These are phyloP conservation scores for Phylloscopus trochilus DNA, from an alignment of 2,113 vertebrate species.

Conservation along the genomic window DNA sequence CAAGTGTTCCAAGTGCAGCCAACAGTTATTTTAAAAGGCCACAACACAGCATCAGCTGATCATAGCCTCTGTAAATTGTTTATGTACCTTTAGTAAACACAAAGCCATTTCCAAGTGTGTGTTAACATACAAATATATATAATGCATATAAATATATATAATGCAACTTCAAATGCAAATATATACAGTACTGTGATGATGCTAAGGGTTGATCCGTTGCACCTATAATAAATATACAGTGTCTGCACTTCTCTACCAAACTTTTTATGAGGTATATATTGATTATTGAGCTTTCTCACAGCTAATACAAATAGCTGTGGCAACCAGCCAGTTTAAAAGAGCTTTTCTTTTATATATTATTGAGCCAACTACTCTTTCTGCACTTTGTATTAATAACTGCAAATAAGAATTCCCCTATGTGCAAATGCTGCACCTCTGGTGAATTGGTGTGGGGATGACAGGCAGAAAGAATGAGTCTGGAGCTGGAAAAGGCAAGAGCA, in stretches of 20 bases:
- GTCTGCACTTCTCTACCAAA: neutral
- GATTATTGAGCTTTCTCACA: neutral
- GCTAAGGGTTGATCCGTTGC: neutral
- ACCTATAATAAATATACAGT: neutral
- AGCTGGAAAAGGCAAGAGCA: neutral
- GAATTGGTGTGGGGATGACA: neutral
- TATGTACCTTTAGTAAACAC: neutral
- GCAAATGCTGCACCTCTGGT: neutral
- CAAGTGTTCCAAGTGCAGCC: neutral
- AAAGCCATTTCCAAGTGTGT: neutral
- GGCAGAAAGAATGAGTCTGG: neutral
- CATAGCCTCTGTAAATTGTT: neutral
- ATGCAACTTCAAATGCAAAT: neutral
- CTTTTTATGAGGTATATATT: neutral
- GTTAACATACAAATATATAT: neutral
- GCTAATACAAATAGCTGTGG: neutral
- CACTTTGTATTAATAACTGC: neutral
- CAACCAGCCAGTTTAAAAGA: neutral
- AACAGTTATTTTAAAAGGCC: neutral
- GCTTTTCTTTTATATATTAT: neutral
- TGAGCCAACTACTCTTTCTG: neutral
- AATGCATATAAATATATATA: neutral
- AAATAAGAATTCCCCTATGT: neutral
- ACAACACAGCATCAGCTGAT: neutral
- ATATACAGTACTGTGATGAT: neutral